phyloP scores from a whole-genome alignment of 2,888 invertebrate species.

The Tetropium fuscum region DNA sequence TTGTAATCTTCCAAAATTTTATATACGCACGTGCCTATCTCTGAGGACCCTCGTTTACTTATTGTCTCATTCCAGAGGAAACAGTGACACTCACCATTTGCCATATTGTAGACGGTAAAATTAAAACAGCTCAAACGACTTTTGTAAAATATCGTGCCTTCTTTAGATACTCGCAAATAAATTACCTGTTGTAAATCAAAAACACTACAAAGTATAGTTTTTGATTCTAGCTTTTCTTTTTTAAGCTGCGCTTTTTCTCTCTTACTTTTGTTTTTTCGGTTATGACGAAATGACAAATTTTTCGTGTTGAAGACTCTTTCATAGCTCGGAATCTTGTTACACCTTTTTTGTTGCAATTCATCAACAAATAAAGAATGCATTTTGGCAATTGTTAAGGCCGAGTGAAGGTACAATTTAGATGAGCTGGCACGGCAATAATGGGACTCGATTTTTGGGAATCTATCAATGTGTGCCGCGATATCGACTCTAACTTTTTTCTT shows the following conservation, averaged over 20 bases:
- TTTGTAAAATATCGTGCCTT: constrained; percentile 39
- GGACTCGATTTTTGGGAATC: constrained; percentile 33
- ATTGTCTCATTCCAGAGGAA: constrained; percentile 33
- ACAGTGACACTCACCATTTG: constrained; percentile 29
- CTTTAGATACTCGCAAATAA: constrained; percentile 33
- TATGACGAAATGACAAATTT: too few relatives aligned
- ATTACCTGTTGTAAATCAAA: constrained; percentile 52
- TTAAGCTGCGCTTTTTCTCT: too few relatives aligned
- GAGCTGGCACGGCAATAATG: constrained; percentile 32
- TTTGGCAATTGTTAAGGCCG: constrained; percentile 26
- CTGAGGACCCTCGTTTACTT: constrained; percentile 35
- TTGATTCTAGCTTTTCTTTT: too few relatives aligned
- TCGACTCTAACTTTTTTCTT: constrained; percentile 6
- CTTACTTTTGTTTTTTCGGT: too few relatives aligned
- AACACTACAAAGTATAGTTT: constrained; percentile 36
- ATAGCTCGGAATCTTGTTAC: too few relatives aligned
- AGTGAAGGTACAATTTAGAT: constrained; percentile 25
- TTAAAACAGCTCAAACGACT: constrained; percentile 30
- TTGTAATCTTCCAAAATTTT: constrained; percentile 20
- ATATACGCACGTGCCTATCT: constrained; percentile 18
- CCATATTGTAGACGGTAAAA: constrained; percentile 29
- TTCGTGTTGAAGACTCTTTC: constrained; percentile 39
- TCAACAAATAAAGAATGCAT: too few relatives aligned
- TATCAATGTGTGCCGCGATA: constrained; percentile 27
- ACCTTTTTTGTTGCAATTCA: too few relatives aligned